Base-by-base conservation (phyloP, 1,140 invertebrate species). In the Drosophila sucinea region DNA sequence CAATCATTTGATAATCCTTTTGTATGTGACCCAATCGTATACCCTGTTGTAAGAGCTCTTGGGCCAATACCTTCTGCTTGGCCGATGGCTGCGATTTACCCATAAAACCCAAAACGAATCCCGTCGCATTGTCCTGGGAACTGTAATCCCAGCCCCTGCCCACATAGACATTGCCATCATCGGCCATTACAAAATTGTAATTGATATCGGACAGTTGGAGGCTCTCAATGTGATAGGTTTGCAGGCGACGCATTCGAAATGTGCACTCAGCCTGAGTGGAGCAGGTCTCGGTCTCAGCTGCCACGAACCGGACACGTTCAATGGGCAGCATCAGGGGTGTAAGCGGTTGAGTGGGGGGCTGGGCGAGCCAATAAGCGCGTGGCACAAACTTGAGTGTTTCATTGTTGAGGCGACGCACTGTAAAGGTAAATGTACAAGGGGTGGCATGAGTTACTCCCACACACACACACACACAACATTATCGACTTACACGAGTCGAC, bases 161-260 rank as follows among this genome's bases (percentile, higher is more conserved):
- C 86, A 94, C 94, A 91, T 96, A 96, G 0, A 94, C 94, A 1
- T 93, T 93, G 0, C 95, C 95, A 83, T 96, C 95, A 23, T 95
- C 95, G 0, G 95, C 96, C 5, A 97, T 93, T 4, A 97, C 83
- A 81, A 97, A 97, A 81, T 95, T 97, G 81, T 95, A 96, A 40
- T 81, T 94, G n/a, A 96, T 95, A 75, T 96, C 95, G 23, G 83
- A 81, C 92, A 94, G 92, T 0, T 92, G 73, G 7, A 84, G 91
- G 1, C 67, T 73, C 54, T 94, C 93, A 30, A 95, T 94, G 75
- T 96, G 95, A 67, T 93, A 94, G 1, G 93, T 93, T 89, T 96
- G 95, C 17, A 94, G 93, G 1, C 78, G 51, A 41, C 93, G 91
- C 3, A 95, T 93, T 1, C 68, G 68, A 29, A 63, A 75, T 1